These are phyloP conservation scores for Shinisaurus crocodilurus DNA, from an alignment of 2,113 vertebrate genomes.

Conservation along the genomic window DNA sequence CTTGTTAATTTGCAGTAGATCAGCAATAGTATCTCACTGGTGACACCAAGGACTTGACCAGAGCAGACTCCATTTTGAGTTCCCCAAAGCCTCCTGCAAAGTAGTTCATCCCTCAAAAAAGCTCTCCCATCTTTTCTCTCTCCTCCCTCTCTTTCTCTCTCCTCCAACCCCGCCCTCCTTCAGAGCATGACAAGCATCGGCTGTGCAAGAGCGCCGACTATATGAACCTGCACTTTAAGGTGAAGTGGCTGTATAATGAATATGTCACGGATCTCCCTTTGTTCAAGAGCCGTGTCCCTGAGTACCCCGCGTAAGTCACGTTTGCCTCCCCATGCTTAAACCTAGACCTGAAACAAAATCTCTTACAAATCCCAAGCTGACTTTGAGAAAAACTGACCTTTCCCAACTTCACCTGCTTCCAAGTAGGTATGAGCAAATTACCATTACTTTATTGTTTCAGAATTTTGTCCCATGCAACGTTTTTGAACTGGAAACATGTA, in stretches of 20 bases:
- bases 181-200: conserved; percentile 97
- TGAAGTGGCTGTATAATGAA: conserved; percentile 99
- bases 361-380: not conserved
- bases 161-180: not conserved
- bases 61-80: not conserved
- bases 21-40: no score
- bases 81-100: not conserved
- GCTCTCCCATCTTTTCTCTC: no score
- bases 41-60: not conserved
- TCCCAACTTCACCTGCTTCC: no score
- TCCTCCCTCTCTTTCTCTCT: not conserved
- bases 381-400: no score
- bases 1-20: no score
- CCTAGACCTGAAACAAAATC: no score
- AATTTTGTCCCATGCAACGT: not conserved
- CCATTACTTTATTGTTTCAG: no score
- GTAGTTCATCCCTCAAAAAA: no score
- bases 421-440: no score
- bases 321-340: not conserved
- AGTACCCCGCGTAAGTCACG: conserved; percentile 93
- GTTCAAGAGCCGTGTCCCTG: conserved; percentile 94
- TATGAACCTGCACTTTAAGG: conserved; percentile 99
- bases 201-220: conserved; percentile 98
- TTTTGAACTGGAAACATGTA: no score
- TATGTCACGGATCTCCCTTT: conserved; percentile 96